phyloP scores from a whole-genome alignment of 92 coral and sea anemone genomes.

The Metridium senile region DNA sequence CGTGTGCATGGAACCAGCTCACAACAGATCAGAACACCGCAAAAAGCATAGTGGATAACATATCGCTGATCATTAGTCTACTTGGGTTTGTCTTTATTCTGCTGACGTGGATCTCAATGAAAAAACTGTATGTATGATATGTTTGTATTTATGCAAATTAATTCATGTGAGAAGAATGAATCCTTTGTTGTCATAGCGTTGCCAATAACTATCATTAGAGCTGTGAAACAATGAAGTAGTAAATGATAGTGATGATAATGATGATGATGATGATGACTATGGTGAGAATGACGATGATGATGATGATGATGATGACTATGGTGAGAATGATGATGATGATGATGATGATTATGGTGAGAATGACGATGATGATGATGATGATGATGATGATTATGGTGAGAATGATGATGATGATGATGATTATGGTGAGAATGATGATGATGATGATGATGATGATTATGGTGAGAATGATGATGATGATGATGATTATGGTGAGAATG shows the following conservation, averaged over 20 bases:
- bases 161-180: conserved; percentile 67
- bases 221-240: conserved; percentile 24
- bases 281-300: neutral
- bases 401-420: neutral
- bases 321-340: neutral
- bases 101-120: conserved; percentile 74
- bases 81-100: conserved; percentile 66
- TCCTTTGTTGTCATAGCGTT: conserved; percentile 70
- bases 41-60: conserved; percentile 54
- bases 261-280: too few relatives aligned
- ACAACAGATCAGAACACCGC: conserved; percentile 50
- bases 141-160: too few relatives aligned
- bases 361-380: neutral
- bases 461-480: neutral
- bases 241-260: neutral
- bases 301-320: neutral
- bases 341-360: neutral
- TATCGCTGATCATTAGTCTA: conserved; percentile 59
- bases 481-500: neutral
- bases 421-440: neutral
- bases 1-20: conserved; percentile 50
- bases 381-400: neutral
- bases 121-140: conserved; percentile 72
- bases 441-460: too few relatives aligned
- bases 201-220: conserved; percentile 52